These are phyloP conservation scores for Stichopus chloronotus DNA, from an alignment of 35 echinoderm and acorn worm genomes.

Conservation along the genomic window DNA sequence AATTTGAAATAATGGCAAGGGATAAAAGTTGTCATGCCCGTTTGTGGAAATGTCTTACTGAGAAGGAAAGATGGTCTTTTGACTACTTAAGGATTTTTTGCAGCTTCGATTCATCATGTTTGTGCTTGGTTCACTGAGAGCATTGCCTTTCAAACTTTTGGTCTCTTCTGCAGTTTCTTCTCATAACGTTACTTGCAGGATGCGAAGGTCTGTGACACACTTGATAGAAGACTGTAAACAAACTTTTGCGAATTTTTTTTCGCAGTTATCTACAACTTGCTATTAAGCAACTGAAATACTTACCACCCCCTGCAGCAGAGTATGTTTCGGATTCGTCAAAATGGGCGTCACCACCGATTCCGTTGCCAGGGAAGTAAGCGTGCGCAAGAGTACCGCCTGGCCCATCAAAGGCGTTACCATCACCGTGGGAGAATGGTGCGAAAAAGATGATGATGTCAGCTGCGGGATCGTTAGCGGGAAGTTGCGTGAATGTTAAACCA, in stretches of 20 bases:
- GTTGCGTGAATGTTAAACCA: slow-evolving; percentile 63
- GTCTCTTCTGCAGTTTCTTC: background rate
- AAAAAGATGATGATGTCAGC: slow-evolving; percentile 86
- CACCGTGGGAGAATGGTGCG: slow-evolving; percentile 60
- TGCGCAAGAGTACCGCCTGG: slow-evolving; percentile 76
- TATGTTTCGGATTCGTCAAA: slow-evolving; percentile 84
- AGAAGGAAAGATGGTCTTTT: too few species aligned
- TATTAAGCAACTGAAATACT: background rate
- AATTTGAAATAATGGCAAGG: too few species aligned
- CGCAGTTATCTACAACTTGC: background rate
- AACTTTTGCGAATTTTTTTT: background rate
- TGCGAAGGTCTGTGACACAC: too few species aligned
- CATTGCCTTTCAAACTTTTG: background rate
- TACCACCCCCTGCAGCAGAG: slow-evolving; percentile 26
- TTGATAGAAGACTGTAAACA: background rate
- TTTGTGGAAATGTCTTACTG: too few species aligned
- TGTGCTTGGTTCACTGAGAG: too few species aligned
- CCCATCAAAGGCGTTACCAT: slow-evolving; percentile 88
- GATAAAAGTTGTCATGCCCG: too few species aligned
- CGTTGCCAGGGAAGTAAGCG: slow-evolving; percentile 77
- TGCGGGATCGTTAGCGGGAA: background rate
- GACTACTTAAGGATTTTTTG: too few species aligned
- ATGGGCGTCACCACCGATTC: slow-evolving; percentile 79
- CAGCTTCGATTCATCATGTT: too few species aligned
- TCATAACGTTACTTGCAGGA: too few species aligned